These are phyloP conservation scores for Pedetes capensis DNA, from an alignment of 2,113 vertebrate genomes.

Conservation along the genomic window DNA sequence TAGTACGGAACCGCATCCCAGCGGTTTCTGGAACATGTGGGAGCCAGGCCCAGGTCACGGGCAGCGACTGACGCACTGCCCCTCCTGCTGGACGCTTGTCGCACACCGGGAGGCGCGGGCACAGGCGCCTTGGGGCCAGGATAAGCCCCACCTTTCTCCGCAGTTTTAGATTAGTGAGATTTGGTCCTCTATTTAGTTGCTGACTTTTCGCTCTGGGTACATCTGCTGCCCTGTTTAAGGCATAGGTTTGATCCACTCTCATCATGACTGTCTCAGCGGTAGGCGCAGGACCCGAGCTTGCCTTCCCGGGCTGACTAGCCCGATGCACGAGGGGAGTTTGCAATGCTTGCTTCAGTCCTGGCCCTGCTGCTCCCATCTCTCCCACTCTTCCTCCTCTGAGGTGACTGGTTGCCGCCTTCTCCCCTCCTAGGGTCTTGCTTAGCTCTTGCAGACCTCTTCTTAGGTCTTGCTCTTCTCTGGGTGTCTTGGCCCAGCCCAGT, in stretches of 20 bases:
- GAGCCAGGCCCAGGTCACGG: background rate
- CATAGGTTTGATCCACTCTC: too few species aligned
- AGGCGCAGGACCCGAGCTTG: fast-evolving
- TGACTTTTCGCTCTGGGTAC: background rate
- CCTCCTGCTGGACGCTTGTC: background rate
- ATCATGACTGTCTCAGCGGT: too few species aligned
- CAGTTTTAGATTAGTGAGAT: background rate
- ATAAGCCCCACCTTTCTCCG: too few species aligned
- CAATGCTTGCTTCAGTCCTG: too few species aligned
- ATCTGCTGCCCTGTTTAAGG: background rate
- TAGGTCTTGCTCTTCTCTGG: background rate
- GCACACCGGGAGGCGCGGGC: fast-evolving
- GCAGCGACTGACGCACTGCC: fast-evolving
- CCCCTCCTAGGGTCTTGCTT: background rate
- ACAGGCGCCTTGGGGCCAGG: fast-evolving
- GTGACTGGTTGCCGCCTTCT: background rate
- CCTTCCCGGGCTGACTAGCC: too few species aligned
- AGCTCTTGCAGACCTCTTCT: too few species aligned
- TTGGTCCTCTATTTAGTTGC: background rate
- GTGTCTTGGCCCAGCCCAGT: fast-evolving
- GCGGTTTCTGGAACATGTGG: background rate
- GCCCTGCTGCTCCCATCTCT: background rate
- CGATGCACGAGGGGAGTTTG: too few species aligned
- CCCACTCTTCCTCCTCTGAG: background rate
- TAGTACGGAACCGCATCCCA: background rate